These are phyloP conservation scores for Antheraea pernyi DNA, from an alignment of 1,140 invertebrate genomes.

Conservation along the genomic window DNA sequence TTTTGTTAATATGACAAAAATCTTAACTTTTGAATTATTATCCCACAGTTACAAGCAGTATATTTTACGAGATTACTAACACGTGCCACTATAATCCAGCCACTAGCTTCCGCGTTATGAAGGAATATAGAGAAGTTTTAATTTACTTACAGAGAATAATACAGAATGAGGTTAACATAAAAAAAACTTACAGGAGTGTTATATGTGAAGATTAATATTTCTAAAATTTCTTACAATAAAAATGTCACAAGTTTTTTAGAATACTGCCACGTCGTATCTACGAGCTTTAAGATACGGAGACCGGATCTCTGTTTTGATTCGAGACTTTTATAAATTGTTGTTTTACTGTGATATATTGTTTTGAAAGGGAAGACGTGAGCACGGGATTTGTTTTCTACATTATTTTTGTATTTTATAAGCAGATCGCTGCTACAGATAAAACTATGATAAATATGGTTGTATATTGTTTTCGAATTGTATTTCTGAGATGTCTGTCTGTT, in stretches of 20 bases:
- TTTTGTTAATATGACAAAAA: too few species aligned
- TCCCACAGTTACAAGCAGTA: too few species aligned
- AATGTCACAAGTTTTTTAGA: not conserved
- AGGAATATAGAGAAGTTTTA: too few species aligned
- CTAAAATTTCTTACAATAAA: not conserved
- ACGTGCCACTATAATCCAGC: too few species aligned
- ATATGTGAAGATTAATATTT: not conserved
- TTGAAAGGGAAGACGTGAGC: conserved; percentile 22
- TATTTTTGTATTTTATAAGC: conserved; percentile 30
- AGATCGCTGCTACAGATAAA: conserved; percentile 16
- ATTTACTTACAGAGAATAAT: too few species aligned
- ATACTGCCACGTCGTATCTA: conserved; percentile 2
- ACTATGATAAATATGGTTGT: conserved; percentile 10
- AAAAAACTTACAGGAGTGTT: too few species aligned
- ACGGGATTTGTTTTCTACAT: conserved; percentile 26
- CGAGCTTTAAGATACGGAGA: conserved; percentile 21
- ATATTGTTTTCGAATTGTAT: conserved; percentile 7
- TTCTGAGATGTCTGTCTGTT: not conserved
- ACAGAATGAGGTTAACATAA: too few species aligned
- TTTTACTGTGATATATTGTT: conserved; percentile 34
- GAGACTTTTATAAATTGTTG: conserved; percentile 37
- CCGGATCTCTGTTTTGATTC: conserved; percentile 33
- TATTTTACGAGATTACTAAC: too few species aligned
- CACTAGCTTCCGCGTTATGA: too few species aligned
- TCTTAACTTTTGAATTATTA: too few species aligned